phyloP scores from a whole-genome alignment of 2,888 invertebrate genomes.

The Drosophila setosimentum region DNA sequence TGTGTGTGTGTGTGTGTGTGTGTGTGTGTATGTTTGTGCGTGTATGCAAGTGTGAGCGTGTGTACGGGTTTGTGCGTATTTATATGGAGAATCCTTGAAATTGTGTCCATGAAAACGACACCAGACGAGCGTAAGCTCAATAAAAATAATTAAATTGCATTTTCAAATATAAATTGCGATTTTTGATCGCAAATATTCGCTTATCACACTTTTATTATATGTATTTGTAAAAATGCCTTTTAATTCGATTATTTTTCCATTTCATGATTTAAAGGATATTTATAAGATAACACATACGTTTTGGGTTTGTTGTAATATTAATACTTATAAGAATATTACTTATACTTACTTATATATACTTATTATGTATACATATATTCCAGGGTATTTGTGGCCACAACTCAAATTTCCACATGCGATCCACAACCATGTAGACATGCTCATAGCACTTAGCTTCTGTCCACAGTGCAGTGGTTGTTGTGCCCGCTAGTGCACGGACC shows the following conservation, averaged over 20 bases:
- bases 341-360: no score
- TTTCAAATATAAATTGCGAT: not conserved
- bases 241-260: not conserved
- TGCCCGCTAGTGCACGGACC: slow-evolving; percentile 29
- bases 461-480: slow-evolving; percentile 15
- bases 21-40: not conserved
- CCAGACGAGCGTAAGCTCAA: not conserved
- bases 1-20: not conserved
- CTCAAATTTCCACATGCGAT: not conserved
- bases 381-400: not conserved
- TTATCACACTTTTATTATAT: no score
- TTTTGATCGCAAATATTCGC: not conserved
- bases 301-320: not conserved
- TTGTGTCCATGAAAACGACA: slow-evolving; percentile 4
- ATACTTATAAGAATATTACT: no score
- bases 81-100: slow-evolving; percentile 30
- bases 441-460: slow-evolving; percentile 16
- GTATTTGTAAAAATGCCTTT: not conserved
- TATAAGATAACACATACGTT: not conserved
- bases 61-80: not conserved
- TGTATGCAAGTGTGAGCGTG: no score
- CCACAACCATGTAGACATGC: not conserved
- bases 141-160: not conserved
- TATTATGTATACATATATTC: not conserved
- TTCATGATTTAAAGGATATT: no score